Conservation (phyloP, 2,113 vertebrate genomes). For the Raja brachyura region DNA sequence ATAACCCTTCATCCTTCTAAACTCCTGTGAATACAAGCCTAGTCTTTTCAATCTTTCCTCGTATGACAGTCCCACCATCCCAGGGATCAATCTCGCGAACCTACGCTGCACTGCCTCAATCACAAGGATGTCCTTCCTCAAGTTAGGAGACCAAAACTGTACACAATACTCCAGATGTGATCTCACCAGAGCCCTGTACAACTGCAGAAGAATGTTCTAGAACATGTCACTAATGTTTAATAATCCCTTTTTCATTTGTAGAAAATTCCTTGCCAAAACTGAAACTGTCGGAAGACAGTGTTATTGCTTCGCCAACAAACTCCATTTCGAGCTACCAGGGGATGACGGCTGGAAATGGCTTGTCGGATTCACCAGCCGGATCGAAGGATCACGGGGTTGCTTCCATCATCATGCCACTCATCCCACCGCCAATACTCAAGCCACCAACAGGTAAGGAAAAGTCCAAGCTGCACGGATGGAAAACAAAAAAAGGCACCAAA, state of each 20-base stretch:
- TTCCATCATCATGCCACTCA: constrained; percentile 91
- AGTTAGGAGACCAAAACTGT: too few species aligned
- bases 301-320: constrained; percentile 74
- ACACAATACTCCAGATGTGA: too few species aligned
- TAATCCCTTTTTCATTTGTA: constrained; percentile 52
- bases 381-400: constrained; percentile 87
- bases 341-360: constrained; percentile 81
- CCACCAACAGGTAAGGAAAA: constrained; percentile 82
- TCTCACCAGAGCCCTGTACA: too few species aligned
- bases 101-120: too few species aligned
- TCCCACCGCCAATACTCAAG: constrained; percentile 94
- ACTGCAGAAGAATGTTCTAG: too few species aligned
- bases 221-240: background rate
- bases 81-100: too few species aligned
- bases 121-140: too few species aligned
- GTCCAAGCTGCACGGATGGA: background rate
- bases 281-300: constrained; percentile 75
- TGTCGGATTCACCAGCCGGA: constrained; percentile 76
- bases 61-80: too few species aligned
- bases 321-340: constrained; percentile 79
- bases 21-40: too few species aligned
- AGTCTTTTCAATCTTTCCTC: too few species aligned
- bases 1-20: too few species aligned
- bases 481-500: background rate
- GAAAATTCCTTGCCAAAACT: constrained; percentile 98